phyloP scores from a whole-genome alignment of 2,888 invertebrate species.

The Nephrotoma flavescens region DNA sequence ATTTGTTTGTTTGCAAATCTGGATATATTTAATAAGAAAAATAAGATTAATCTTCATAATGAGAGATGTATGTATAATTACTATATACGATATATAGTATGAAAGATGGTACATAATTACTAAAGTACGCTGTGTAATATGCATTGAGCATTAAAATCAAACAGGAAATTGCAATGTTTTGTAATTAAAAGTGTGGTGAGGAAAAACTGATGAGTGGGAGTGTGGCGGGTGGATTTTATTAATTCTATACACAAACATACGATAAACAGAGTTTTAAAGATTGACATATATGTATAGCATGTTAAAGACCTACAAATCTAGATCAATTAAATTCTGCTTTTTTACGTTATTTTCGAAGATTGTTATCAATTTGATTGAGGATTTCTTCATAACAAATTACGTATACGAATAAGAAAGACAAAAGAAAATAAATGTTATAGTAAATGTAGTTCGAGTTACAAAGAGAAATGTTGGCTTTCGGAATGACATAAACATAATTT shows the following conservation, averaged over 20 bases:
- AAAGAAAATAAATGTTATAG: neutral
- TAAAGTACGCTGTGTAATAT: neutral
- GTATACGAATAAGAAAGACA: neutral
- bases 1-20: neutral
- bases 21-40: neutral
- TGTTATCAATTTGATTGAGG: neutral
- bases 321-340: neutral
- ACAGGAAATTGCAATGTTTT: neutral
- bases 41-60: neutral
- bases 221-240: neutral
- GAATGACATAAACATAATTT: neutral
- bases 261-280: neutral
- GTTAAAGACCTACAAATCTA: neutral
- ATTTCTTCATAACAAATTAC: neutral
- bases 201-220: neutral
- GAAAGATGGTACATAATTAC: neutral
- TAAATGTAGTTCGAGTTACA: neutral
- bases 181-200: neutral
- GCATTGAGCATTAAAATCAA: neutral
- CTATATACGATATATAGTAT: neutral
- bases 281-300: neutral
- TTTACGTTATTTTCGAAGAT: neutral
- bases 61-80: neutral
- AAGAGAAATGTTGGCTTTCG: neutral
- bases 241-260: too few relatives aligned